Conservation (phyloP, 2,797 vertebrate genomes). For the Anguilla marmorata region DNA sequence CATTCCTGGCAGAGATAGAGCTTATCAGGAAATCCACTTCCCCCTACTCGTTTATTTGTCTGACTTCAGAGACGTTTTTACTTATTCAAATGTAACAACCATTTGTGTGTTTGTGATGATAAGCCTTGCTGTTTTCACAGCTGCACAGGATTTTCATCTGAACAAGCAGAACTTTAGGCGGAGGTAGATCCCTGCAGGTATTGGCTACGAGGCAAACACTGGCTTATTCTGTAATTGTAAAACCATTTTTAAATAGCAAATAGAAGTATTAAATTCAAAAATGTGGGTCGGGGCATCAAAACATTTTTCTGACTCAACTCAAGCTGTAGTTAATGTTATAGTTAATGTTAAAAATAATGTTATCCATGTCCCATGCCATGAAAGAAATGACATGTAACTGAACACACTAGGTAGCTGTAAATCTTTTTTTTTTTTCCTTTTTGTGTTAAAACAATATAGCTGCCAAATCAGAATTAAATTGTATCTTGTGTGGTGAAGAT, state of each 20-base stretch:
- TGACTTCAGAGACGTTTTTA: conserved; percentile 3
- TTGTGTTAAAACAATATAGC: neutral
- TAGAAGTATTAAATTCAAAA: neutral
- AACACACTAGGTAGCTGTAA: neutral
- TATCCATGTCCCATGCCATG: neutral
- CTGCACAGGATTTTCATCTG: conserved; percentile 45
- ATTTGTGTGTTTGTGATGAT: neutral
- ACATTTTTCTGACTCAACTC: neutral
- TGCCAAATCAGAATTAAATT: neutral
- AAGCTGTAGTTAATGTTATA: neutral
- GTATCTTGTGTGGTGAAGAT: neutral
- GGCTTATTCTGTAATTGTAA: neutral
- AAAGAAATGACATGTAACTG: neutral
- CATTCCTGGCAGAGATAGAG: conserved; percentile 38
- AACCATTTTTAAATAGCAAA: neutral
- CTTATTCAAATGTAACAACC: conserved; percentile 32
- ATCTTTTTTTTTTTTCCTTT: neutral
- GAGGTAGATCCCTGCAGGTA: conserved; percentile 41
- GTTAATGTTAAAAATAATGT: neutral
- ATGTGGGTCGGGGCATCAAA: neutral
- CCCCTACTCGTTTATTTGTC: conserved; percentile 30
- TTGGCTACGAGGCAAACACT: conserved; percentile 5
- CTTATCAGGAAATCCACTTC: conserved; percentile 44
- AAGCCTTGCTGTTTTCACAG: conserved; percentile 25
- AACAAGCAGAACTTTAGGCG: conserved; percentile 33